Evolutionary conservation across 2,888 invertebrate genomes (phyloP).

Genomic region (Abrostola triplasia): DNA sequence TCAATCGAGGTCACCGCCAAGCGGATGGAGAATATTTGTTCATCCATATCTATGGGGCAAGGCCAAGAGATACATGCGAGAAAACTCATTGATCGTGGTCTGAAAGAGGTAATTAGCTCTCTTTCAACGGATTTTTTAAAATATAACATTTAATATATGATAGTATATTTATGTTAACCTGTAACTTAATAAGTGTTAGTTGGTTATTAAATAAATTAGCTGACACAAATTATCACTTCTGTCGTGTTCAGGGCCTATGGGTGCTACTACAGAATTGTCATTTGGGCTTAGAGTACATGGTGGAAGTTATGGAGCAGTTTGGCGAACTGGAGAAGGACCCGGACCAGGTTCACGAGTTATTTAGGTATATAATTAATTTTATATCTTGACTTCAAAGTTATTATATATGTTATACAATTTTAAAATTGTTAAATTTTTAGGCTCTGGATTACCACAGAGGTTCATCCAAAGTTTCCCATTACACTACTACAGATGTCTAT

Average conservation of each 20-base stretch:
- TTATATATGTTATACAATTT: background rate
- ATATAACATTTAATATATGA: too few relatives aligned
- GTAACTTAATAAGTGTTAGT: background rate
- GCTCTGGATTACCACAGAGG: conserved; percentile 96
- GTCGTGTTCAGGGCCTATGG: conserved; percentile 91
- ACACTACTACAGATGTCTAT: conserved; percentile 94
- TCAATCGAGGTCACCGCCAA: conserved; percentile 94
- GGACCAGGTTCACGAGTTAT: conserved; percentile 76
- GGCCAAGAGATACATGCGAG: conserved; percentile 95
- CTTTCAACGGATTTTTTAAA: background rate
- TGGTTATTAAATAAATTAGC: too few relatives aligned
- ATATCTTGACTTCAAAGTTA: background rate
- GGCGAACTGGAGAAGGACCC: conserved; percentile 89
- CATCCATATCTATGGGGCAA: conserved; percentile 95
- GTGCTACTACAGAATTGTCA: conserved; percentile 96
- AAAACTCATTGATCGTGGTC: conserved; percentile 89
- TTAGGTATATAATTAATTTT: conserved; percentile 70
- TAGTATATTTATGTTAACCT: too few relatives aligned
- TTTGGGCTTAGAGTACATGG: conserved; percentile 95
- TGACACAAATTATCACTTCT: too few relatives aligned
- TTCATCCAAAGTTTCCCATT: conserved; percentile 93
- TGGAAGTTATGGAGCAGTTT: conserved; percentile 91
- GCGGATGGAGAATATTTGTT: conserved; percentile 90
- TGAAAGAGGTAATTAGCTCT: conserved; percentile 82
- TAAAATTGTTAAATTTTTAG: conserved; percentile 71